phyloP scores from a whole-genome alignment of 1,140 invertebrate species.

The Ridgeia piscesae region DNA sequence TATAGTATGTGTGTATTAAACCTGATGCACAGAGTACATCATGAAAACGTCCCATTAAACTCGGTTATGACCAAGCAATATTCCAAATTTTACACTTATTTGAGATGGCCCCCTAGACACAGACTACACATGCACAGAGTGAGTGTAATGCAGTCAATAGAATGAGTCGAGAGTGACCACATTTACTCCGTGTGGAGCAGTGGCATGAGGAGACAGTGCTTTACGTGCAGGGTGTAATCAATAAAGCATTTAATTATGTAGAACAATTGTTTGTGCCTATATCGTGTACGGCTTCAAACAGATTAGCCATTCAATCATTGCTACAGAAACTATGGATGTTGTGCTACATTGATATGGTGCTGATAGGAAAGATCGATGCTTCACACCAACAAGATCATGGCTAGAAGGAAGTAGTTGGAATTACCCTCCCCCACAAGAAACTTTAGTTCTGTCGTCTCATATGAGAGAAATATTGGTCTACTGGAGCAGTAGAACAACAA shows the following conservation, averaged over 20 bases:
- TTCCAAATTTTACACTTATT: neutral
- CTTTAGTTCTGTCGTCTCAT: no score
- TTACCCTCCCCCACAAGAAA: no score
- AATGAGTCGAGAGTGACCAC: neutral
- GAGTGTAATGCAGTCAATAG: neutral
- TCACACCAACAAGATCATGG: neutral
- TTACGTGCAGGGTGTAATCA: neutral
- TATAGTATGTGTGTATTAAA: no score
- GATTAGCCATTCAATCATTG: neutral
- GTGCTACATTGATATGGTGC: neutral
- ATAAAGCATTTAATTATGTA: neutral
- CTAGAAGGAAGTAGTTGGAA: neutral
- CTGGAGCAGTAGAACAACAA: no score
- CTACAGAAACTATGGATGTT: neutral
- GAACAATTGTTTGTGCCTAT: neutral
- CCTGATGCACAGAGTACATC: no score
- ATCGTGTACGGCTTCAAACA: neutral
- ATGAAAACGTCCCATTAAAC: no score
- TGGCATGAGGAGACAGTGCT: neutral
- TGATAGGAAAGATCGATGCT: neutral
- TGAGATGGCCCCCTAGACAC: neutral
- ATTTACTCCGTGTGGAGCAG: neutral
- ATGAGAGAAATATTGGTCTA: no score
- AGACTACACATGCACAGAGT: neutral
- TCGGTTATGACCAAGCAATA: neutral